A percentile compares a stretch with the other conserved stretches of the same genome.
Conservation (phyloP, 2,797 vertebrate species). For the Syngnathus acus region DNA sequence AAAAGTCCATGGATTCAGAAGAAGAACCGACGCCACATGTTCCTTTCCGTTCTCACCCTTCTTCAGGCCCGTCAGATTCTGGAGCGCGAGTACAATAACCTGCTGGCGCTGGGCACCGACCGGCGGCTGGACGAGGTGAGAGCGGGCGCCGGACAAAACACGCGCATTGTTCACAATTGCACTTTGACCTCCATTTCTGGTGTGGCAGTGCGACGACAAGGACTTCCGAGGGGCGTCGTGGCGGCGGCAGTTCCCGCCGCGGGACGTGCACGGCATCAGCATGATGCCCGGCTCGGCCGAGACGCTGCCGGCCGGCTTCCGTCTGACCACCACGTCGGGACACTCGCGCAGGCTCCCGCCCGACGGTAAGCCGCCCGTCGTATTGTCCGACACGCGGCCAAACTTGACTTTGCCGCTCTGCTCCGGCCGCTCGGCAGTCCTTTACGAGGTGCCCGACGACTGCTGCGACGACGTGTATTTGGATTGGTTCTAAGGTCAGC, state of each 20-base stretch:
- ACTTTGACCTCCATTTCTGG: no score
- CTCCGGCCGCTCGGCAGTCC: slow-evolving; percentile 63
- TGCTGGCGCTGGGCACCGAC: slow-evolving; percentile 97
- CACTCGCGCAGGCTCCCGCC: slow-evolving; percentile 86
- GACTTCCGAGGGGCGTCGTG: slow-evolving; percentile 90
- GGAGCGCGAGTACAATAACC: slow-evolving; percentile 97
- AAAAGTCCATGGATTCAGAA: no score
- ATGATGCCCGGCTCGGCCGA: slow-evolving; percentile 98
- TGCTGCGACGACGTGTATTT: slow-evolving; percentile 75
- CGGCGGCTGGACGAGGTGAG: slow-evolving; percentile 94
- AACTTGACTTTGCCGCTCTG: slow-evolving; percentile 44
- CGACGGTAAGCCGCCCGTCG: slow-evolving; percentile 70
- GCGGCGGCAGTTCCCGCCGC: slow-evolving; percentile 91
- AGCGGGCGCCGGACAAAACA: no score
- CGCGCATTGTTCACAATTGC: no score
- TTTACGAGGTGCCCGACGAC: slow-evolving; percentile 74
- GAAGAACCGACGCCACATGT: no score
- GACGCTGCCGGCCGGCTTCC: slow-evolving; percentile 93
- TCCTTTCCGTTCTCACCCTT: slow-evolving; percentile 4
- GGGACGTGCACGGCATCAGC: slow-evolving; percentile 94
- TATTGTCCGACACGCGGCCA: not conserved
- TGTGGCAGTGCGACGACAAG: slow-evolving; percentile 75
- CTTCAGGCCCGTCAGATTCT: slow-evolving; percentile 95
- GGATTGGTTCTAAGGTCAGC: slow-evolving; percentile 79
- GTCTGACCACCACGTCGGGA: slow-evolving; percentile 87